Base-by-base conservation (phyloP, 1,140 invertebrate species). In the Leptoteleia sp. region DNA sequence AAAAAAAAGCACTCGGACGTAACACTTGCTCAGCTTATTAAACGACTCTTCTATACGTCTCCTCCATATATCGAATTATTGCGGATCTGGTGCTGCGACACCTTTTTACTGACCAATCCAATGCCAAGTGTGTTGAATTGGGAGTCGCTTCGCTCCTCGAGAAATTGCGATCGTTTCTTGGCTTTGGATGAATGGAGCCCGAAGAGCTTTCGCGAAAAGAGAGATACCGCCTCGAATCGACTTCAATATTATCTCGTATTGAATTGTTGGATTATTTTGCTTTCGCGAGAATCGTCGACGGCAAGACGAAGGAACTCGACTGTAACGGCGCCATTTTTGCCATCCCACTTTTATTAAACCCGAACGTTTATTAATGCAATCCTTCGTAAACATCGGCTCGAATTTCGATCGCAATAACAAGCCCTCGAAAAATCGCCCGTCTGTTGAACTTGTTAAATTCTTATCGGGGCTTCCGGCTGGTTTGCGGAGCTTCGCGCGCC, bases 1-100 rank as follows among this genome's bases (percentile, higher is more conserved):
- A n/a, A n/a, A n/a, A n/a, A 71, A 45, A 42, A 71, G 11, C 5
- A 35, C 47, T 35, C 13, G 11, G 25, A 68, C 42, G 52, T 70
- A 71, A 76, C 77, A 75, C 76, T 79, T 76, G 77, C 76, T 54
- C 71, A 76, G 76, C 42, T 79, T 76, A 79, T 76, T 79, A 76
- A 76, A 68, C 29, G 59, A 38, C 37, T 55, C 45, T 71, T 62
- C 45, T 57, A 11, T 65, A 59, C 38, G 64, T 70, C 50, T 67
- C 47, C 19, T 35, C 52, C 19, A 42, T 65, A 68, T 57, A 78
- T 72, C 47, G 77, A 76, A 76, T 76, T 76, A 76, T 67, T 62
- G 65, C 61, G 42, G 57, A 76, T 76, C 55, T 65, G 29, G 52
- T 38, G 33, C 45, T 50, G 57, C 59, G 57, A 68, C 70, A 67